A percentile compares a stretch with the other conserved stretches of the same genome.
Evolutionary conservation across 2,797 vertebrate species (phyloP).

Genomic region (Poeciliopsis presidionis): DNA sequence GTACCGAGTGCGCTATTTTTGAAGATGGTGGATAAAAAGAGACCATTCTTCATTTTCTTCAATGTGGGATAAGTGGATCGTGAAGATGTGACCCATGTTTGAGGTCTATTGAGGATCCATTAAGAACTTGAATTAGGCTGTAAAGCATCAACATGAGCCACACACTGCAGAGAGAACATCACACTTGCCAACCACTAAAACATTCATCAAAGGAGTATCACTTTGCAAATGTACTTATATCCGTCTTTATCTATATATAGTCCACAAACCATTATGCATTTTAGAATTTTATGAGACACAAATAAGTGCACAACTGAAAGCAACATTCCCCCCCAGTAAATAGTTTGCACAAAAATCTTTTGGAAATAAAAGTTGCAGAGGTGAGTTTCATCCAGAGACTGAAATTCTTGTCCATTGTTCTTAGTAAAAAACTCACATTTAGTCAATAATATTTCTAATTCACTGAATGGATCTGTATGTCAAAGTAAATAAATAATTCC

Average conservation of each 20-base stretch:
- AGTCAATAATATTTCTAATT: not conserved
- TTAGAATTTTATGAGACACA: not conserved
- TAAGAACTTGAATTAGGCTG: not conserved
- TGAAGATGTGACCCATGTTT: not conserved
- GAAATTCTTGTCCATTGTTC: not conserved
- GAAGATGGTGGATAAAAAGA: not conserved
- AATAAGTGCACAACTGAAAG: not conserved
- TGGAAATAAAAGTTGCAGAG: not conserved
- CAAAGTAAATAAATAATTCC: too few species aligned
- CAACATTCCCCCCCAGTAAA: not conserved
- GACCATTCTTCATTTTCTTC: not conserved
- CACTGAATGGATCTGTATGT: too few species aligned
- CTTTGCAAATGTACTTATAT: not conserved
- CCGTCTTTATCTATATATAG: not conserved
- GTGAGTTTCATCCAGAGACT: not conserved
- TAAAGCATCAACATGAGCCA: not conserved
- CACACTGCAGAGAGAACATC: not conserved
- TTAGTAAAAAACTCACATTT: not conserved
- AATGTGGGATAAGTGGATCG: not conserved
- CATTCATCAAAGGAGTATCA: not conserved
- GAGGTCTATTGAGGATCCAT: not conserved
- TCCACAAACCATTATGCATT: not conserved
- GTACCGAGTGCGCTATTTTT: not conserved
- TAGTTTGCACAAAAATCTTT: not conserved
- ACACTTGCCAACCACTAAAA: not conserved